Evolutionary conservation across 2,113 vertebrate species (phyloP).

Genomic region (Lonchura striata): DNA sequence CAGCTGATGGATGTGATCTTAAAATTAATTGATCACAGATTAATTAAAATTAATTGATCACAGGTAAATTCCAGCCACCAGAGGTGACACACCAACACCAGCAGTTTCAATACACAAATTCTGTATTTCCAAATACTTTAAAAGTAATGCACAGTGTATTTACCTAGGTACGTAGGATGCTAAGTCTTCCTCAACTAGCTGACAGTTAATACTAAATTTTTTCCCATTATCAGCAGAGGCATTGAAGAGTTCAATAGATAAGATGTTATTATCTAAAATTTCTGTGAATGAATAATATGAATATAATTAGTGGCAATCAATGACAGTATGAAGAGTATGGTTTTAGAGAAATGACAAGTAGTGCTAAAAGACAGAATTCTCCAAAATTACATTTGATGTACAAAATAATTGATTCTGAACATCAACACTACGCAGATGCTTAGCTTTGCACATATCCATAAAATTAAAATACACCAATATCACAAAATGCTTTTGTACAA

Average conservation of each 20-base stretch:
- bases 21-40: not conserved
- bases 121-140: not conserved
- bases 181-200: constrained; percentile 72
- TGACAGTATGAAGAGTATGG: not conserved
- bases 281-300: constrained; percentile 57
- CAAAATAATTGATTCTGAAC: not conserved
- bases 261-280: constrained; percentile 56
- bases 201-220: constrained; percentile 72
- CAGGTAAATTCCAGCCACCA: not conserved
- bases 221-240: constrained; percentile 1
- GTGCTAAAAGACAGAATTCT: not conserved
- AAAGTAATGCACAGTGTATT: constrained; percentile 5
- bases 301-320: not conserved
- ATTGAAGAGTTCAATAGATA: constrained; percentile 75
- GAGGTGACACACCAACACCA: not conserved
- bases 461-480: not conserved
- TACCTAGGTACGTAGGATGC: constrained; percentile 72
- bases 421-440: not conserved
- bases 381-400: not conserved
- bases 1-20: not conserved
- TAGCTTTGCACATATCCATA: not conserved
- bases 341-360: not conserved
- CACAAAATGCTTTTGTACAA: not conserved
- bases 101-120: not conserved
- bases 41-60: not conserved